phyloP scores from a whole-genome alignment of 2,888 invertebrate species.

The Toxonevra muliebris region DNA sequence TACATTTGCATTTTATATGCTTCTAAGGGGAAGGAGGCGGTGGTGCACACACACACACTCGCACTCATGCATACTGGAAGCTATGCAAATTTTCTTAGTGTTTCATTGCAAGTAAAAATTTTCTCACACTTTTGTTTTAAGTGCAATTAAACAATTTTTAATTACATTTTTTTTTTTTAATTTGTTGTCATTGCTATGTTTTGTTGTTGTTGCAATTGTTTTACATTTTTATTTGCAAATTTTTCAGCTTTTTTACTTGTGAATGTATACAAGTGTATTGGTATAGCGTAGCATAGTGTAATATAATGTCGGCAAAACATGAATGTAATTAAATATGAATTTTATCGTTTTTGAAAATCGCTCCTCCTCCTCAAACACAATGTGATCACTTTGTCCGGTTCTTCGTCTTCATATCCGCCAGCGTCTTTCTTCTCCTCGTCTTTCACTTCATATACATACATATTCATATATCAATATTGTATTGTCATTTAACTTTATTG shows the following conservation, averaged over 20 bases:
- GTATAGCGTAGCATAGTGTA: too few species aligned
- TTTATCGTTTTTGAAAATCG: constrained; percentile 42
- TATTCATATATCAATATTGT: constrained; percentile 8
- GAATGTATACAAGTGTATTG: constrained; percentile 32
- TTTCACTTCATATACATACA: constrained; percentile 7
- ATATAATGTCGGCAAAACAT: constrained; percentile 48
- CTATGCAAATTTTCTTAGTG: not conserved
- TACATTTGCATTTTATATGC: not conserved
- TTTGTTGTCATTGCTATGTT: not conserved
- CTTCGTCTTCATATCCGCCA: not conserved
- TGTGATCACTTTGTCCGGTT: constrained; percentile 3
- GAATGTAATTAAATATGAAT: constrained; percentile 56
- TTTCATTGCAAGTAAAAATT: not conserved
- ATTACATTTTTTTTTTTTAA: not conserved
- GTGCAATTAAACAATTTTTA: not conserved
- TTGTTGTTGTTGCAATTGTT: not conserved
- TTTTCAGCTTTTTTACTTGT: constrained; percentile 12
- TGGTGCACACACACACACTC: not conserved
- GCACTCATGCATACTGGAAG: not conserved
- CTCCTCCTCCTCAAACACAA: constrained; percentile 12
- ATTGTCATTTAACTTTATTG: constrained; percentile 9
- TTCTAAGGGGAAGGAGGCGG: not conserved
- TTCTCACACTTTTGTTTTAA: constrained; percentile 1
- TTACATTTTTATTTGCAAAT: not conserved
- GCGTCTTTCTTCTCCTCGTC: not conserved